phyloP scores from a whole-genome alignment of 2,113 vertebrate genomes.

The Sander vitreus region DNA sequence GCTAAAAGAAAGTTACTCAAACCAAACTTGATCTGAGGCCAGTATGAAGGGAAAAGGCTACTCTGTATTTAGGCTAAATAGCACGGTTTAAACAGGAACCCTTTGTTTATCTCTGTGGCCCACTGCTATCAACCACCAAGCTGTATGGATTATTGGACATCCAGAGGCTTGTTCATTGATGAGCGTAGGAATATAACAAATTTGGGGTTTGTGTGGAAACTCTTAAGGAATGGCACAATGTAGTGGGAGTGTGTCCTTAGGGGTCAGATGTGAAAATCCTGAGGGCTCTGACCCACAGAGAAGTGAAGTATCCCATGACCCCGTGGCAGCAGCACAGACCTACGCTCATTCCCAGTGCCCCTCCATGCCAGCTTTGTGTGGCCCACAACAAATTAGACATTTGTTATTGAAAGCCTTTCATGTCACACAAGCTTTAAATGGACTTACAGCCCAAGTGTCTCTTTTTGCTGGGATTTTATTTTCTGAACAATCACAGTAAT shows the following conservation, averaged over 20 bases:
- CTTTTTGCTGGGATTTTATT: not conserved
- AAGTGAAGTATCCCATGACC: slow-evolving; percentile 65
- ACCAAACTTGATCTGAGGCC: slow-evolving; percentile 52
- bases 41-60: slow-evolving; percentile 20
- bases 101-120: slow-evolving; percentile 58
- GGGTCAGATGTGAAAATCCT: slow-evolving; percentile 69
- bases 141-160: slow-evolving; percentile 34
- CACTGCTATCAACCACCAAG: slow-evolving; percentile 12
- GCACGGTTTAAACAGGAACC: slow-evolving; percentile 52
- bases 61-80: slow-evolving; percentile 64
- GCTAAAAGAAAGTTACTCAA: slow-evolving; percentile 51
- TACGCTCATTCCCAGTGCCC: slow-evolving; percentile 51
- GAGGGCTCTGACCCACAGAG: slow-evolving; percentile 52
- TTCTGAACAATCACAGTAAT: not conserved
- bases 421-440: slow-evolving; percentile 41
- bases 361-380: slow-evolving; percentile 61
- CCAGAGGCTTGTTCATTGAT: not conserved
- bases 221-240: slow-evolving; percentile 50
- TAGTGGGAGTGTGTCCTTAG: slow-evolving; percentile 33
- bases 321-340: slow-evolving; percentile 41
- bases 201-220: slow-evolving; percentile 38
- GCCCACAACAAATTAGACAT: slow-evolving; percentile 61
- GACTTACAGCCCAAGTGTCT: not conserved
- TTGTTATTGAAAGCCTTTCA: slow-evolving; percentile 62
- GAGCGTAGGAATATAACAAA: slow-evolving; percentile 30